These are phyloP conservation scores for Drosophila ironensis DNA, from an alignment of 1,140 invertebrate genomes.

Conservation along the genomic window DNA sequence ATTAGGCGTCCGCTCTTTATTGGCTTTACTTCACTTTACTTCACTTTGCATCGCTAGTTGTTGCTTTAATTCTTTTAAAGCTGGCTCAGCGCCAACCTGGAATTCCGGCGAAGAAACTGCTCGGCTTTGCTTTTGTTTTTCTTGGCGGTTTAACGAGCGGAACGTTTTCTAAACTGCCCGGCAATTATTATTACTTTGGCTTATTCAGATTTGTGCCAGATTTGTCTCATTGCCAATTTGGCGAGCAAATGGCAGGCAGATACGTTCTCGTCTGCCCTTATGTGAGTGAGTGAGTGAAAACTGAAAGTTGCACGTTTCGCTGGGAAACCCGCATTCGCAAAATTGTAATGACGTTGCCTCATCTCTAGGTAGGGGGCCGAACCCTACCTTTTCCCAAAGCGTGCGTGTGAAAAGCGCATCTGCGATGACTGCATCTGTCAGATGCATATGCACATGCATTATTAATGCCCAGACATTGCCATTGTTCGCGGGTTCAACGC, in stretches of 20 bases:
- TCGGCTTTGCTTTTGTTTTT: conserved; percentile 31
- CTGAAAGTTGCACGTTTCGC: conserved; percentile 13
- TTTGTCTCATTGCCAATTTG: conserved; percentile 26
- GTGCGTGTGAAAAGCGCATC: conserved; percentile 64
- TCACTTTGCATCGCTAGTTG: background rate
- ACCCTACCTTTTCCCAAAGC: conserved; percentile 36
- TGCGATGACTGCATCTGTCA: conserved; percentile 42
- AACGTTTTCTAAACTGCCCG: conserved; percentile 56
- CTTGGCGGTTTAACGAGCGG: conserved; percentile 60
- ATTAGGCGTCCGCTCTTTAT: conserved; percentile 55
- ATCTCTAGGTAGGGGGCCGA: conserved; percentile 14
- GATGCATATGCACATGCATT: conserved; percentile 31
- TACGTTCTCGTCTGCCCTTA: conserved; percentile 16
- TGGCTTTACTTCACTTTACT: conserved; percentile 27
- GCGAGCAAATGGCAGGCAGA: conserved; percentile 26
- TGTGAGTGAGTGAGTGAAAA: conserved; percentile 31
- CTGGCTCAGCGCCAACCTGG: conserved; percentile 45
- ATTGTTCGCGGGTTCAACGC: conserved; percentile 57
- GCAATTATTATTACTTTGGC: conserved; percentile 32
- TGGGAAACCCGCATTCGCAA: background rate
- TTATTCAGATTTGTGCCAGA: conserved; percentile 37
- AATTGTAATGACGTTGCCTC: conserved; percentile 29
- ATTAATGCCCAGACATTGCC: conserved; percentile 48
- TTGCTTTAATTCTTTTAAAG: conserved; percentile 8
- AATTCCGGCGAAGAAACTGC: conserved; percentile 64